Conservation (phyloP, 2,888 invertebrate genomes). For the Pachliopta kotzebuea region DNA sequence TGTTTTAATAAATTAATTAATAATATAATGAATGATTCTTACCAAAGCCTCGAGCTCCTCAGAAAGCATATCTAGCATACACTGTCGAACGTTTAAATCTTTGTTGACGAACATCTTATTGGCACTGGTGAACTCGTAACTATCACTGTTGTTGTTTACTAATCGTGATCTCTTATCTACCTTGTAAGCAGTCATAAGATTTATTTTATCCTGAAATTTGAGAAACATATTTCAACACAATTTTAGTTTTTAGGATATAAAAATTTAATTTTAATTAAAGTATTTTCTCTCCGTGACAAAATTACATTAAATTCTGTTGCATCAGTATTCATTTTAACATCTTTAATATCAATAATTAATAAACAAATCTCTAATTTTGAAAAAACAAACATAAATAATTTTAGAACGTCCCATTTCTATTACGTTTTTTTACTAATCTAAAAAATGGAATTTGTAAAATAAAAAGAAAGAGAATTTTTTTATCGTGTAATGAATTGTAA, state of each 20-base stretch:
- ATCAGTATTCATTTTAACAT: too few relatives aligned
- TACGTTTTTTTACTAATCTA: too few relatives aligned
- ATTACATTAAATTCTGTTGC: background rate
- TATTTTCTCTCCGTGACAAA: background rate
- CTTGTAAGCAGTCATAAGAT: constrained; percentile 86
- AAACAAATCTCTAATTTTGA: too few relatives aligned
- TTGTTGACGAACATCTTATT: constrained; percentile 88
- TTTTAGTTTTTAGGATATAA: background rate
- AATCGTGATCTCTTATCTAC: constrained; percentile 83
- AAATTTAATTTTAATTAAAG: too few relatives aligned
- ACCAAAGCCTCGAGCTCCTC: constrained; percentile 82
- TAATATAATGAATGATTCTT: constrained; percentile 32
- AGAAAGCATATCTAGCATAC: constrained; percentile 83
- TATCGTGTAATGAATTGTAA: background rate
- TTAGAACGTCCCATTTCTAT: too few relatives aligned
- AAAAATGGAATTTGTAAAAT: too few relatives aligned
- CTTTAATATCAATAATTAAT: too few relatives aligned
- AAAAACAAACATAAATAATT: too few relatives aligned
- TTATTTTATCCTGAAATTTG: constrained; percentile 82
- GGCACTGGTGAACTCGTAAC: constrained; percentile 87
- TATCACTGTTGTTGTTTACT: constrained; percentile 76
- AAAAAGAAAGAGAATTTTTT: background rate
- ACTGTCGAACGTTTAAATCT: constrained; percentile 81
- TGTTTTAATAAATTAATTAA: too few relatives aligned
- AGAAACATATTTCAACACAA: background rate